Evolutionary conservation across 2,888 invertebrate species (phyloP), one percentile per base, ranked within the genome.

Genomic region (Hydroisotoma schaefferi): DNA sequence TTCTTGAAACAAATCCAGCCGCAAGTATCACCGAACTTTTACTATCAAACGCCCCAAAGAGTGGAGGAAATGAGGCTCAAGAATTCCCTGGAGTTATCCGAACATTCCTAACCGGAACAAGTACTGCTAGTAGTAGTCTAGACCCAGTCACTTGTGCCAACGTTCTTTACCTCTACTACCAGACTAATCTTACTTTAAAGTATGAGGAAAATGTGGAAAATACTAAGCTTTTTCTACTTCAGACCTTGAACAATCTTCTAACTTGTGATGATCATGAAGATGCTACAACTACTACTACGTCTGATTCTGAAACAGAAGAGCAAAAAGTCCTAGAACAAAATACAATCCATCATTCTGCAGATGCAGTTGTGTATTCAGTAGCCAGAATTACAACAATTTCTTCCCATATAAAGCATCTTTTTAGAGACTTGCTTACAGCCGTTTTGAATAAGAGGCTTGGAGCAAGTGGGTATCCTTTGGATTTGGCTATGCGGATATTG

Each of bases 401-500:
- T n/a, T 20, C 15, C 5, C 22, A 52, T 20, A 37, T 29, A 20
- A 20, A 6, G 23, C 18, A 33, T 33, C 33, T n/a, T 20, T 52
- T 52, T 20, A 29, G 22, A 5, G 37, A 48, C 5, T 47, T 59
- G 15, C 29, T 63, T 8, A 37, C n/a, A 22, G n/a, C 37, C 18
- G 22, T 52, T n/a, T 37, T 52, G 8, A 57, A 63, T 44, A 46
- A 20, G 46, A 55, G 63, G 25, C 55, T 66, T 38, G 59, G 57
- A 49, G 57, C 56, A 2, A 56, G 57, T 2, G 43, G 46, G 38
- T 38, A 54, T 44, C 51, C 59, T 18, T 49, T 59, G 12, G 61
- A 63, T 57, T 47, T 67, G 28, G 58, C 67, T 15, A 67, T 67
- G 67, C 53, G 63, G 57, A 63, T 67, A 29, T 46, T 63, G 26